phyloP scores from a whole-genome alignment of 2,797 vertebrate species.

The Acestrorhynchus altus region DNA sequence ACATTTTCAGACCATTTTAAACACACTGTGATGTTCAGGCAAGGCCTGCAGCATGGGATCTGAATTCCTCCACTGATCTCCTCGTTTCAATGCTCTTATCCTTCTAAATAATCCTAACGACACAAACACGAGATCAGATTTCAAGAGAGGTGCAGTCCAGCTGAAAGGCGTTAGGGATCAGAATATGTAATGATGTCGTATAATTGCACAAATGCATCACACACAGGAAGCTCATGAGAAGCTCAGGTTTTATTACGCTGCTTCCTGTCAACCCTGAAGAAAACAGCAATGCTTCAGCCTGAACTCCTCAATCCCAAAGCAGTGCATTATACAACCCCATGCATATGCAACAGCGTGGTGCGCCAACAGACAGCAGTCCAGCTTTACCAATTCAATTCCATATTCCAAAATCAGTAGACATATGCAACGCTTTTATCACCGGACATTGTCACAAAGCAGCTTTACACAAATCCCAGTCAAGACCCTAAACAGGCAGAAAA shows the following conservation, averaged over 20 bases:
- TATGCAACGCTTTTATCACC: neutral
- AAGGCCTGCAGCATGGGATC: neutral
- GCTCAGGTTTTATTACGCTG: neutral
- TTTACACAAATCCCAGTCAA: neutral
- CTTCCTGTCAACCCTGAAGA: neutral
- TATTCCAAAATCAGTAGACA: too few species aligned
- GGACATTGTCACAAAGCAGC: neutral
- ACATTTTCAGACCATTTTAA: neutral
- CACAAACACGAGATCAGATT: neutral
- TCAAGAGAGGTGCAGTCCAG: neutral
- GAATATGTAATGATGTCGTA: neutral
- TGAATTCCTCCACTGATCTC: neutral
- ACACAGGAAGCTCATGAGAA: neutral
- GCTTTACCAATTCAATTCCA: neutral
- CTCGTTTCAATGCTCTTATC: neutral
- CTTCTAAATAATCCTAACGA: neutral
- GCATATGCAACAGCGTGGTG: conserved; percentile 13
- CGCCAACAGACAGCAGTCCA: neutral
- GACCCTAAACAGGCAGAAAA: neutral
- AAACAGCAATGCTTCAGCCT: conserved; percentile 4
- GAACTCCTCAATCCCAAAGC: conserved; percentile 7
- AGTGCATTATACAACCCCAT: conserved; percentile 32
- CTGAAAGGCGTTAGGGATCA: neutral
- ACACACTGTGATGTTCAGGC: neutral
- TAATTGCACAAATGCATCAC: neutral